Evolutionary conservation across 2,113 vertebrate genomes (phyloP).

Genomic region (Paedocypris sp.): DNA sequence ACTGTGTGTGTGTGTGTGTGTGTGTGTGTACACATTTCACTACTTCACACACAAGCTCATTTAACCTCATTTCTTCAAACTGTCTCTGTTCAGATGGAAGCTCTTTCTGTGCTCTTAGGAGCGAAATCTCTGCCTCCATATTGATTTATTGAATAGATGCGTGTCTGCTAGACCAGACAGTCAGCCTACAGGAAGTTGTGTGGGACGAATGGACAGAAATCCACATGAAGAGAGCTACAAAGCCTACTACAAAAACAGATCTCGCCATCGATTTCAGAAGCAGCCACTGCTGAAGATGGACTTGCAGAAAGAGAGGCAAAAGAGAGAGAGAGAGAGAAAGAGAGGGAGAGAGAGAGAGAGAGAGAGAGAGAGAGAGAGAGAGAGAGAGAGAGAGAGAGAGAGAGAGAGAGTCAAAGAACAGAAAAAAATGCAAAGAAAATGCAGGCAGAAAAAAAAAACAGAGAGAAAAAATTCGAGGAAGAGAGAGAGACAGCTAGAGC

Average conservation of each 20-base stretch:
- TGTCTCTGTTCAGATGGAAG: no score
- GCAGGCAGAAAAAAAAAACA: no score
- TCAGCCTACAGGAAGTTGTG: constrained; percentile 5
- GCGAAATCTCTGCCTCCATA: not conserved
- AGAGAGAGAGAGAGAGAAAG: not conserved
- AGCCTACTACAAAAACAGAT: not conserved
- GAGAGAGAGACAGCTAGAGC: no score
- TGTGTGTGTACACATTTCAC: no score
- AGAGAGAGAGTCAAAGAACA: no score
- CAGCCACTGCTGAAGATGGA: not conserved
- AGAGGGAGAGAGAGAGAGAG: no score
- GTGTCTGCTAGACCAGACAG: not conserved
- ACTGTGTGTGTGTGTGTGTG: no score
- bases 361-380: no score
- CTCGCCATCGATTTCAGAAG: not conserved
- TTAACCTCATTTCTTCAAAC: not conserved
- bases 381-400: not conserved
- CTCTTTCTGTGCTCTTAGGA: no score
- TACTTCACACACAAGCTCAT: no score
- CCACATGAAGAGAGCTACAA: constrained; percentile 7
- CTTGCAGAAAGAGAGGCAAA: not conserved
- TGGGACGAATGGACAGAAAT: constrained; percentile 3
- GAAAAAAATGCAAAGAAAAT: no score
- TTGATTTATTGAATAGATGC: constrained; percentile 8
- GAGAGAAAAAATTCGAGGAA: no score